These are phyloP conservation scores for Plebejus melissa DNA, from an alignment of 2,888 invertebrate genomes.

Conservation along the genomic window DNA sequence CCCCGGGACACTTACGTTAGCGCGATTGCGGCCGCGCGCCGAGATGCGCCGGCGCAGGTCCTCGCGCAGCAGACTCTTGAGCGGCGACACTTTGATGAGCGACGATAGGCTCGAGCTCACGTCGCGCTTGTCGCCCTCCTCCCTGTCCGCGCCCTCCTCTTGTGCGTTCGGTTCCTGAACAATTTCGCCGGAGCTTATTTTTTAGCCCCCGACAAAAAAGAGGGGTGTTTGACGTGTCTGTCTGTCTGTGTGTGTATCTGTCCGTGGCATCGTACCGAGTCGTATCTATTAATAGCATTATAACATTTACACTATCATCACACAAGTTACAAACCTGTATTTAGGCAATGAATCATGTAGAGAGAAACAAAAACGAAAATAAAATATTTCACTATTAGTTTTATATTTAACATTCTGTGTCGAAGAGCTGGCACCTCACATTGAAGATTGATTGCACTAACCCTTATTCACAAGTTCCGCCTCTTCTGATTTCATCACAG, in stretches of 20 bases:
- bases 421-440: background rate
- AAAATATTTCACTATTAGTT: background rate
- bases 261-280: no score
- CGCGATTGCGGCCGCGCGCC: conserved; percentile 81
- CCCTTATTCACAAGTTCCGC: background rate
- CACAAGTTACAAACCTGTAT: background rate
- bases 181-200: background rate
- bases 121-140: conserved; percentile 66
- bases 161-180: conserved; percentile 59
- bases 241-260: no score
- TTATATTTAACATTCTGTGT: background rate
- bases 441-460: background rate
- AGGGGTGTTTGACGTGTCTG: no score
- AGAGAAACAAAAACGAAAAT: background rate
- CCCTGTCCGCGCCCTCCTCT: conserved; percentile 57
- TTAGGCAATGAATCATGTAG: background rate
- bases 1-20: conserved; percentile 55
- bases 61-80: conserved; percentile 90
- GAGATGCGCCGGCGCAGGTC: conserved; percentile 90
- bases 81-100: conserved; percentile 89
- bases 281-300: background rate
- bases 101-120: conserved; percentile 86
- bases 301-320: background rate
- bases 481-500: background rate
- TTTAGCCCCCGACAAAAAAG: no score